A percentile compares a stretch with the other conserved stretches of the same genome.
Conservation (phyloP, 1,140 invertebrate species). For the Carcinoscorpius rotundicauda region DNA sequence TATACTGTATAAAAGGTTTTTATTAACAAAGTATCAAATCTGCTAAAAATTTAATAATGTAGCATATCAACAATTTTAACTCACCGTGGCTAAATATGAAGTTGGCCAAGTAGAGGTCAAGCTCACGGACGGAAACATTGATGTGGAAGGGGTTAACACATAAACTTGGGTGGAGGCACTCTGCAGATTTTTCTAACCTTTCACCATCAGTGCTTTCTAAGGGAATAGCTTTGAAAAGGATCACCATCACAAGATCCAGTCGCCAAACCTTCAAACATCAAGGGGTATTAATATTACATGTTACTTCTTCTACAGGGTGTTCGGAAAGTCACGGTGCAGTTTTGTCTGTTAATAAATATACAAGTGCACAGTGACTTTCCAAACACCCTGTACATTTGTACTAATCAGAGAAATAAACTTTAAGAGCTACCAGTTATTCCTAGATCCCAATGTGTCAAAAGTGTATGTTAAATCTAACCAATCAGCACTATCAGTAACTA, state of each 20-base stretch:
- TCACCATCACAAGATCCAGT: conserved; percentile 98
- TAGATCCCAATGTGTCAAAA: no score
- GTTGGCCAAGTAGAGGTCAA: conserved; percentile 97
- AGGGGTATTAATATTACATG: background rate
- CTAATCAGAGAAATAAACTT: no score
- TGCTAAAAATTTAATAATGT: conserved; percentile 2
- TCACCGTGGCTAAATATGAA: conserved; percentile 96
- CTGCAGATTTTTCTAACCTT: conserved; percentile 89
- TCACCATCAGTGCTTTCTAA: conserved; percentile 98
- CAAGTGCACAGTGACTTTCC: no score
- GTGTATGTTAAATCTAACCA: no score
- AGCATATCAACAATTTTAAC: conserved; percentile 13
- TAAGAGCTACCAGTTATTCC: no score
- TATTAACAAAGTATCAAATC: background rate
- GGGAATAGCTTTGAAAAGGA: conserved; percentile 98
- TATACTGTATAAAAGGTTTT: no score
- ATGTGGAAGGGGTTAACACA: conserved; percentile 99
- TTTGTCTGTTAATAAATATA: no score
- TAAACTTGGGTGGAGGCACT: conserved; percentile 88
- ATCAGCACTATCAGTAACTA: no score
- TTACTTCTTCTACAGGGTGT: no score
- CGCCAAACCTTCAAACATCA: conserved; percentile 69
- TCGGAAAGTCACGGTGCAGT: no score
- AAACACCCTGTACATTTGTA: no score
- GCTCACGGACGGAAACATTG: conserved; percentile 94